Evolutionary conservation across 1,140 invertebrate species (phyloP).

Genomic region (Drusus annulatus): DNA sequence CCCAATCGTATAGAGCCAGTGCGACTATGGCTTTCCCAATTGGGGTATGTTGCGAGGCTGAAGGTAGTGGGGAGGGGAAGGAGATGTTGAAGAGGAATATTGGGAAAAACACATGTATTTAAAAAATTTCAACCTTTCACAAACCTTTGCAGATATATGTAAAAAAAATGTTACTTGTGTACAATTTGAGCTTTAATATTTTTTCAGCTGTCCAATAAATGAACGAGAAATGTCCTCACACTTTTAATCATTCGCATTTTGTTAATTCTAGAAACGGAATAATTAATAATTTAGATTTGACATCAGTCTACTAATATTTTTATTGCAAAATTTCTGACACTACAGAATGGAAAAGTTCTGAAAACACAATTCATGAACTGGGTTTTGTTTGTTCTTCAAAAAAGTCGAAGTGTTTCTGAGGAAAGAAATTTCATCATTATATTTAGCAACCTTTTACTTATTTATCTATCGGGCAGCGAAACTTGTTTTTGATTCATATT

Average conservation of each 20-base stretch:
- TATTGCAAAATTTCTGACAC: constrained; percentile 27
- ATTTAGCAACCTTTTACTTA: neutral
- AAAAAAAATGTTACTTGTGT: too few species aligned
- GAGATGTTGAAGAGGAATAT: too few species aligned
- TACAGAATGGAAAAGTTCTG: constrained; percentile 21
- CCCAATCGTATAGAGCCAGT: too few species aligned
- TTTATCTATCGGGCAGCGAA: neutral
- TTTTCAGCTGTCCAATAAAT: neutral
- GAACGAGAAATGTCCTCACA: neutral
- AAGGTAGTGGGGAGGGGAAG: too few species aligned
- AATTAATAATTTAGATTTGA: constrained; percentile 23
- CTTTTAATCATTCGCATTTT: constrained; percentile 25
- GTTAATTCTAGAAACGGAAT: neutral
- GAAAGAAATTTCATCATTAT: neutral
- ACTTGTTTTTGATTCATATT: neutral
- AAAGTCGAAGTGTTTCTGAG: neutral
- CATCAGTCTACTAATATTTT: constrained; percentile 23
- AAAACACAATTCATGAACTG: constrained; percentile 31
- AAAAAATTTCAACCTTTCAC: too few species aligned
- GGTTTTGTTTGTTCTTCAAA: neutral
- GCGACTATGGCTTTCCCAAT: too few species aligned
- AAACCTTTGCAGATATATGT: too few species aligned
- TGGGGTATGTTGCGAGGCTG: too few species aligned
- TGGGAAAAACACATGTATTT: too few species aligned
- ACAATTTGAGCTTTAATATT: neutral